These are phyloP conservation scores for Watsonalla binaria DNA, from an alignment of 2,888 invertebrate genomes.

Conservation along the genomic window DNA sequence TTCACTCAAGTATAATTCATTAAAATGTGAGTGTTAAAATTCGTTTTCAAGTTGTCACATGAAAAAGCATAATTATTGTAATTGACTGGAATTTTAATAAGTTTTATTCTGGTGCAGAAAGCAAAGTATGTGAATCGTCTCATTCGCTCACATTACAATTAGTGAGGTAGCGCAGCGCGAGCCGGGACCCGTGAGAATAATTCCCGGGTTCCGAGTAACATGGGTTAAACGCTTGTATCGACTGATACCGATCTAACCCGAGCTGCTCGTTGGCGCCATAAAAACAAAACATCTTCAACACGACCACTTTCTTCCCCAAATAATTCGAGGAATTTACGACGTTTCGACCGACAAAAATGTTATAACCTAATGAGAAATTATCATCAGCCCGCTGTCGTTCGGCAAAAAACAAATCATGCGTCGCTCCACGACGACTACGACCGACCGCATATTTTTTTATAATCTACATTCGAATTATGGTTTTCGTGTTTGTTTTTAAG, in stretches of 20 bases:
- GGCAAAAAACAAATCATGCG: slow-evolving; percentile 67
- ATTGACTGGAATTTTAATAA: slow-evolving; percentile 8
- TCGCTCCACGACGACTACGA: slow-evolving; percentile 35
- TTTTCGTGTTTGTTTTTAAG: slow-evolving; percentile 56
- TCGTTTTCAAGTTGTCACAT: neutral
- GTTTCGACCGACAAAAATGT: slow-evolving; percentile 73
- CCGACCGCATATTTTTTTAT: slow-evolving; percentile 60
- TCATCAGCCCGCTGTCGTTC: slow-evolving; percentile 62
- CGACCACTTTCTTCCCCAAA: slow-evolving; percentile 76
- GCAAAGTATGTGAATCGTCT: slow-evolving; percentile 38
- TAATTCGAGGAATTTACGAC: slow-evolving; percentile 77
- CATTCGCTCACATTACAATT: slow-evolving; percentile 61
- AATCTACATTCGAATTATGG: slow-evolving; percentile 60
- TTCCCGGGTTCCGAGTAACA: slow-evolving; percentile 70
- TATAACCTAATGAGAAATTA: slow-evolving; percentile 79
- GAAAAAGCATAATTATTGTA: neutral
- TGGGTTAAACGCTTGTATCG: slow-evolving; percentile 77
- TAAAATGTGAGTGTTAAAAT: neutral
- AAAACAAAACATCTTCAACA: slow-evolving; percentile 75
- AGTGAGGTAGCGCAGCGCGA: slow-evolving; percentile 51
- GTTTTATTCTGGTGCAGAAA: slow-evolving; percentile 19
- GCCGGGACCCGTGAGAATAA: slow-evolving; percentile 66
- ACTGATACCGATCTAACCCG: slow-evolving; percentile 75
- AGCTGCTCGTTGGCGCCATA: slow-evolving; percentile 75
- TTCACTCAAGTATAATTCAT: neutral